A percentile compares a stretch with the other conserved stretches of the same genome.
phyloP scores from a whole-genome alignment of 1,140 invertebrate species.

The Pachyrhynchus sulphureomaculatus region DNA sequence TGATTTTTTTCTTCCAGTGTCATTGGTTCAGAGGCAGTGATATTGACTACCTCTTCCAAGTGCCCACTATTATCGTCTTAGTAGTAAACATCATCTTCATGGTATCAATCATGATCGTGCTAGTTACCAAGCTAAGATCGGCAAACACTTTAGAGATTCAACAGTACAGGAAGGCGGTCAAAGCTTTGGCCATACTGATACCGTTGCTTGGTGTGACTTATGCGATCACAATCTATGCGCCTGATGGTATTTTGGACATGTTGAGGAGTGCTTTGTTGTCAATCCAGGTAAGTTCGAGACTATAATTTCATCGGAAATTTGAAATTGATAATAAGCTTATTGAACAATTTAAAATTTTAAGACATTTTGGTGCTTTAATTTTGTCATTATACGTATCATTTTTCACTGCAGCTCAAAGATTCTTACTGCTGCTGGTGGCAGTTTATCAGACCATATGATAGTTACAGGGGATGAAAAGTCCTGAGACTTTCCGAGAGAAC shows the following conservation, averaged over 20 bases:
- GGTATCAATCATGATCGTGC: constrained; percentile 88
- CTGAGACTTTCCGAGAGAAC: no score
- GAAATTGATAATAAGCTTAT: no score
- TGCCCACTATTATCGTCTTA: constrained; percentile 70
- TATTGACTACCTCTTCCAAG: constrained; percentile 80
- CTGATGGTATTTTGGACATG: constrained; percentile 63
- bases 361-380: no score
- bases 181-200: constrained; percentile 83
- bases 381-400: no score
- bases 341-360: no score
- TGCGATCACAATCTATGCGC: constrained; percentile 75
- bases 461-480: no score
- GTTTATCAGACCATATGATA: no score
- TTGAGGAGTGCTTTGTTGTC: constrained; percentile 74
- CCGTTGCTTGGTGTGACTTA: constrained; percentile 88
- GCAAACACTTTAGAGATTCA: constrained; percentile 83
- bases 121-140: constrained; percentile 88
- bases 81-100: constrained; percentile 85
- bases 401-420: no score
- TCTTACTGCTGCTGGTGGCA: no score
- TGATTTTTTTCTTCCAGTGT: constrained; percentile 32
- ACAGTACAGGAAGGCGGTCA: constrained; percentile 86
- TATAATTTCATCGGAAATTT: no score
- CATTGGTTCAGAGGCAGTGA: constrained; percentile 56
- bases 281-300: constrained; percentile 76